Percentiles rank a stretch among this genome's conserved stretches.
phyloP scores from a whole-genome alignment of 2,113 vertebrate species.

The Clarias gariepinus region DNA sequence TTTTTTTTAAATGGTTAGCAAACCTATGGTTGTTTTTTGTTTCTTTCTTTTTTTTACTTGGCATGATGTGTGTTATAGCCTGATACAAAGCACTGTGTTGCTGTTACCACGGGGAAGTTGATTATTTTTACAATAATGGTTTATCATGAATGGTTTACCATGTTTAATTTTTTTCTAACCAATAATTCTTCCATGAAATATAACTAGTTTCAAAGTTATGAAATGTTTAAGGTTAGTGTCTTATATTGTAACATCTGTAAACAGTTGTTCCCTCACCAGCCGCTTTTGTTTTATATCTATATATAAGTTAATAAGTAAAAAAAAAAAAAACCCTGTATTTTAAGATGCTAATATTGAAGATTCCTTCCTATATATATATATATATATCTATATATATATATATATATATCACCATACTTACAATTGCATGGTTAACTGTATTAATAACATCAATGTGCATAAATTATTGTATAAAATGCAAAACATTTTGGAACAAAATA shows the following conservation, averaged over 20 bases:
- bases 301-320: background rate
- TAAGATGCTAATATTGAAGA: too few relatives aligned
- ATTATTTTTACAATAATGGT: background rate
- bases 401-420: background rate
- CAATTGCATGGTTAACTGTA: background rate
- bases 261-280: background rate
- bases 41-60: background rate
- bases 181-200: background rate
- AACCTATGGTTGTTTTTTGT: background rate
- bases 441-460: background rate
- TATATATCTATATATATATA: too few relatives aligned
- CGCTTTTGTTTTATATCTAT: background rate
- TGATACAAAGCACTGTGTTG: background rate
- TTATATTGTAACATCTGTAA: background rate
- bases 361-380: too few relatives aligned
- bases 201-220: background rate
- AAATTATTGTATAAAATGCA: background rate
- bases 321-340: background rate
- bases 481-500: background rate
- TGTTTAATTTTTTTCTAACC: background rate
- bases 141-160: background rate
- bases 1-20: background rate
- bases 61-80: background rate
- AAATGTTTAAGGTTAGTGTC: background rate
- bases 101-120: background rate